Base-by-base conservation (phyloP, 2,888 invertebrate species). In the Noctua janthe region DNA sequence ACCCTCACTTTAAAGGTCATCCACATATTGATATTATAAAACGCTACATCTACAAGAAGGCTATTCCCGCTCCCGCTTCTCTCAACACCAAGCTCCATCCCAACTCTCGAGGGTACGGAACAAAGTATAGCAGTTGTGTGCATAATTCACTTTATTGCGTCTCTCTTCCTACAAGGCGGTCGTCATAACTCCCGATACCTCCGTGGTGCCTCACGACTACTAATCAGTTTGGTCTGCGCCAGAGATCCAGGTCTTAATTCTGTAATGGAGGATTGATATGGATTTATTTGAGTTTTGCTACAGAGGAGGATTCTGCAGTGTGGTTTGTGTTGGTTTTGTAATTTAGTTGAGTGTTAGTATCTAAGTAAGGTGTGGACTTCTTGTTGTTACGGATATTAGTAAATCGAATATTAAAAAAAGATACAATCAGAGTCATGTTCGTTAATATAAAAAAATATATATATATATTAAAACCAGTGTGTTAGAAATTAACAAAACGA, bases 111-210 rank as follows among this genome's bases (percentile, higher is more conserved):
- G 93, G 91, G 93, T 87, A 84, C 87, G 90, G 94, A 95, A 95
- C 95, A 96, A 96, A 95, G 95, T 96, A 96, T 96, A 94, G 94
- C 96, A 95, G 95, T 94, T 94, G 94, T 95, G 94, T 96, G 96
- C 96, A 96, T 96, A 96, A 96, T 96, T 96, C 95, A 96, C 94
- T 95, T 95, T 95, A 96, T 94, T 94, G 94, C 95, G 91, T 92
- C 90, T 92, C 90, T 85, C 76, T 86, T 88, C 90, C 86, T 92
- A 91, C 91, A 92, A 91, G 92, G 92, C 91, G 92, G 92, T 90
- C 91, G 91, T 93, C 95, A 95, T 95, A 94, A 94, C 93, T 94
- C 92, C 89, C 90, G 88, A 91, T 90, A 84, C 88, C 84, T 83
- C 76, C 82, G 78, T 64, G 76, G 39, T 39, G 78, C 82, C 77